Base-by-base conservation (phyloP, 2,888 invertebrate genomes). In the Dioctria linearis region DNA sequence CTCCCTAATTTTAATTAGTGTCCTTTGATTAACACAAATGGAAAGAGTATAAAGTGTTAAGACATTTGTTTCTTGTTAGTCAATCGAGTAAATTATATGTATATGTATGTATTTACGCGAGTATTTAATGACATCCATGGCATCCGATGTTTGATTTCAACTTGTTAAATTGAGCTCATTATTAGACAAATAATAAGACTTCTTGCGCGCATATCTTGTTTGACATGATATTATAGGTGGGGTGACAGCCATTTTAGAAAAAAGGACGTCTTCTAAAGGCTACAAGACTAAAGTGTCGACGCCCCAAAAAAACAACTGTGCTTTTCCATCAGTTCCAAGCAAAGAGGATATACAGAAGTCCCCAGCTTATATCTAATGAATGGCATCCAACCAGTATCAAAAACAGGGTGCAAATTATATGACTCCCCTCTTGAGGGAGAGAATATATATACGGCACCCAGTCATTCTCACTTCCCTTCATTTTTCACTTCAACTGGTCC, bases 361-460 rank as follows among this genome's bases (percentile, higher is more conserved):
- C 5, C 43, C 25, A 49, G 49, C 67, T 67, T 67, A 46, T 67
- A 67, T 67, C 67, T 67, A 67, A 67, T 67, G 46, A 67, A 67
- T 67, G 49, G 8, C 46, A 46, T 13, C 67, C 67, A 67, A 67
- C 67, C 49, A 49, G 67, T 9, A 46, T 46, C 46, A 46, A 43
- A 67, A 49, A 43, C 25, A 25, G 8, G 46, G 67, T 25, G 49
- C 40, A 46, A 67, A 67, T 67, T 67, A 67, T 25, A 67, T 46
- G 13, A 8, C 67, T 46, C 67, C 67, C 25, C 46, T 13, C 46
- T 9, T 25, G 43, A 25, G 13, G 6, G 25, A 25, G 25, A 25
- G 25, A 25, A 2, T 25, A 25, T 25, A 25, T 25, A 25, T 25
- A 25, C 25, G 25, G 25, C 25, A 25, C 25, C 25, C 25, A 25